phyloP scores from a whole-genome alignment of 1,140 invertebrate species.

The Augochlora pura region DNA sequence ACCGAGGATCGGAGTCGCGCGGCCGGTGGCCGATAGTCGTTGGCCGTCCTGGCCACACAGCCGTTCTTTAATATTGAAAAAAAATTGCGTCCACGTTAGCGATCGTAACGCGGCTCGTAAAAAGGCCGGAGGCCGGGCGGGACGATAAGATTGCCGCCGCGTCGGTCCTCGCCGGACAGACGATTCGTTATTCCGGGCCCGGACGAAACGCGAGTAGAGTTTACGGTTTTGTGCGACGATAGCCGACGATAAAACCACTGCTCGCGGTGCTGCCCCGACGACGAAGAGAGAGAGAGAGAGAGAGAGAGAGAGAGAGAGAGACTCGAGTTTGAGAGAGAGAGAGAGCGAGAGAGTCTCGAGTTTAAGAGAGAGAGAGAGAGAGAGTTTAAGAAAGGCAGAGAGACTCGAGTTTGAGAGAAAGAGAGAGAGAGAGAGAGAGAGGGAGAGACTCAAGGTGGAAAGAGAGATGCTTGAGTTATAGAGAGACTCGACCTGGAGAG shows the following conservation, averaged over 20 bases:
- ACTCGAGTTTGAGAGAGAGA: too few relatives aligned
- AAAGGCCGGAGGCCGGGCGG: slow-evolving; percentile 25
- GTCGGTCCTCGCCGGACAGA: slow-evolving; percentile 27
- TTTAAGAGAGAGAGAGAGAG: too few relatives aligned
- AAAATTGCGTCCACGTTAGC: slow-evolving; percentile 31
- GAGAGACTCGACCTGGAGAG: too few relatives aligned
- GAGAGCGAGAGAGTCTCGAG: too few relatives aligned
- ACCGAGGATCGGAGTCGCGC: neutral
- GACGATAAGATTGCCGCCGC: slow-evolving; percentile 35
- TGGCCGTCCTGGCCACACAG: neutral
- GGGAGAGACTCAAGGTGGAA: too few relatives aligned
- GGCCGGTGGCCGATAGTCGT: neutral
- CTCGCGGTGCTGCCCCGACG: neutral
- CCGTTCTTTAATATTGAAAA: slow-evolving; percentile 2
- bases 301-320: too few relatives aligned
- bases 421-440: too few relatives aligned
- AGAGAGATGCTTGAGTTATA: too few relatives aligned
- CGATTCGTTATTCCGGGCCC: slow-evolving; percentile 54
- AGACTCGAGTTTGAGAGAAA: too few relatives aligned
- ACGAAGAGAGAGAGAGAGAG: too few relatives aligned
- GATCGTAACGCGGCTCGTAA: slow-evolving; percentile 41
- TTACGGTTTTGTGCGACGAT: slow-evolving; percentile 56
- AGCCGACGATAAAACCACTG: slow-evolving; percentile 47
- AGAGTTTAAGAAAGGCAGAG: too few relatives aligned
- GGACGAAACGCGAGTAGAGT: slow-evolving; percentile 53